Base-by-base conservation (phyloP, 2,888 invertebrate genomes). In the Drosophila meridiana region DNA sequence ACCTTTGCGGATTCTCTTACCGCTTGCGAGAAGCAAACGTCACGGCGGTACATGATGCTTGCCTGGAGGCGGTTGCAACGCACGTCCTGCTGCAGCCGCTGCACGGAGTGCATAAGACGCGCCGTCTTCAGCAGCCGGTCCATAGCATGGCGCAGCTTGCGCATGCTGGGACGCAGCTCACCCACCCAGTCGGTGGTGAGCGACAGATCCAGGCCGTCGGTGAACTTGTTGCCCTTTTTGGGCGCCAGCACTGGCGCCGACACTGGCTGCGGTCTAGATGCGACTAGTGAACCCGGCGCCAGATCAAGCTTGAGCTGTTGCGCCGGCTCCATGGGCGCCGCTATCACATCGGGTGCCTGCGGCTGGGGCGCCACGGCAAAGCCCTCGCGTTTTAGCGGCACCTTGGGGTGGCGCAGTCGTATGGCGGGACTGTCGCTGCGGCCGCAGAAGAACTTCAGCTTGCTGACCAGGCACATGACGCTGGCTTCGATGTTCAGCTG, bases 11-110 rank as follows among this genome's bases (percentile, higher is more conserved):
- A 0, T 2, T 9, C 95, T 45, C 45, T 95, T 93, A 98, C 97
- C 78, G 98, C 97, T 93, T 98, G 98, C 4, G 98, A 96, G 92
- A 98, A 98, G 92, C 98, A 97, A 20, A 97, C 97, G 93, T 98
- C 98, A 64, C 98, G 94, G 43, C 98, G 94, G 69, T 97, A 97
- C 84, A 97, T 94, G 6, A 97, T 95, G n/a, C 94, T 94, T 63
- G 94, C 91, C 69, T 96, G 96, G 20, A 96, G 93, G 66, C 96
- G 96, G 80, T 96, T 97, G 57, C 95, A 94, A 76, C 96, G 95
- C 42, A 96, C 95, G 88, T 97, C 97, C 92, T 96, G 96, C 80
- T 97, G 96, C 32, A 98, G 94, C 5, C 97, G 94, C 91, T 97
- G 95, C 14, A 97, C 97, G 6, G 97, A 97, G 93, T 97, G 97